A percentile compares a stretch with the other conserved stretches of the same genome.
phyloP scores from a whole-genome alignment of 2,888 invertebrate species.

The Sinhomidia bicolor region DNA sequence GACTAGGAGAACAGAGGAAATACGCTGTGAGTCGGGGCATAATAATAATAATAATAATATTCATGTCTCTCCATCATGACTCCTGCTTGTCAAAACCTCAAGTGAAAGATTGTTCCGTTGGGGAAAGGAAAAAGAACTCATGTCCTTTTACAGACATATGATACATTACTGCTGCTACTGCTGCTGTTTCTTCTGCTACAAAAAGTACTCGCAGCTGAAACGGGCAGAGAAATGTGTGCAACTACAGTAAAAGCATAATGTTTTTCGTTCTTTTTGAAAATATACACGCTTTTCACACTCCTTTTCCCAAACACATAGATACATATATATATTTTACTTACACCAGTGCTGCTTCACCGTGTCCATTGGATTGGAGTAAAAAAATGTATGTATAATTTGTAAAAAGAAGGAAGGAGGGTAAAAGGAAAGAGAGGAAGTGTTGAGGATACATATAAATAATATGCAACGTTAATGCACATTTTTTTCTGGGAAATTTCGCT shows the following conservation, averaged over 20 bases:
- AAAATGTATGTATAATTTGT: slow-evolving; percentile 55
- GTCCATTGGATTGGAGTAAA: slow-evolving; percentile 6
- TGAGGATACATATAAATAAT: not conserved
- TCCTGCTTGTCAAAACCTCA: slow-evolving; percentile 69
- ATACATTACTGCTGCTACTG: slow-evolving; percentile 49
- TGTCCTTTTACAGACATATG: slow-evolving; percentile 58
- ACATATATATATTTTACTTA: too few relatives aligned
- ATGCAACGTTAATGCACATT: not conserved
- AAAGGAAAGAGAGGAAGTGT: slow-evolving; percentile 24
- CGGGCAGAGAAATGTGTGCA: slow-evolving; percentile 30
- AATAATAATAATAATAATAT: slow-evolving; percentile 65
- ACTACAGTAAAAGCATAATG: not conserved
- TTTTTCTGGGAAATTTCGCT: not conserved
- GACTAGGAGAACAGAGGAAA: not conserved
- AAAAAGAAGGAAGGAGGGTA: too few relatives aligned
- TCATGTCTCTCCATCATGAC: slow-evolving; percentile 62
- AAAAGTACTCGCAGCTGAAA: too few relatives aligned
- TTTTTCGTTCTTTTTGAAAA: too few relatives aligned
- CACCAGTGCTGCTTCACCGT: too few relatives aligned
- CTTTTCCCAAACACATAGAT: not conserved
- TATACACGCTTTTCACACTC: slow-evolving; percentile 16
- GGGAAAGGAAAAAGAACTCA: slow-evolving; percentile 61
- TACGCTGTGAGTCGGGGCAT: not conserved
- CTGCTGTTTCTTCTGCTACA: slow-evolving; percentile 15
- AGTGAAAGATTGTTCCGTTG: slow-evolving; percentile 72